Evolutionary conservation across 2,888 invertebrate genomes (phyloP).

Genomic region (Amphipyra berbera): DNA sequence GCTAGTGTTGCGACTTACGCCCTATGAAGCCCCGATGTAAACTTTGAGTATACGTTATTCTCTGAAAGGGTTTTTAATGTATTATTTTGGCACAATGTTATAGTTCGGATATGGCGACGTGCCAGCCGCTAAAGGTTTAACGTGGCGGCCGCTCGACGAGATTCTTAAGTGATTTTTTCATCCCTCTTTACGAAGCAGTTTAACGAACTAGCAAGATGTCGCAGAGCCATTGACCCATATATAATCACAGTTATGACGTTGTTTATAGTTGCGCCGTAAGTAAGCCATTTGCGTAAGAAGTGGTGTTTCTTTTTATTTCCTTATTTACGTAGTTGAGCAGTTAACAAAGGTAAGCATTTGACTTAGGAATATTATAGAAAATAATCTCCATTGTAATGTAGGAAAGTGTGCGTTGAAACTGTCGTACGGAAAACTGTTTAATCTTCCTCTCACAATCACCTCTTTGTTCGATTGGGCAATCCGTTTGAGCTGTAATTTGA

Average conservation of each 20-base stretch:
- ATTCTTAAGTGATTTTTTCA: conserved; percentile 87
- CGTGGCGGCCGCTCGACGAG: conserved; percentile 76
- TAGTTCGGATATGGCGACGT: conserved; percentile 75
- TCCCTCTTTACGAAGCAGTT: conserved; percentile 76
- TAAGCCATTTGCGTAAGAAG: conserved; percentile 71
- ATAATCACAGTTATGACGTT: conserved; percentile 80
- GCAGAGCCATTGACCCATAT: conserved; percentile 82
- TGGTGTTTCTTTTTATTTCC: conserved; percentile 60
- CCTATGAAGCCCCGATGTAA: conserved; percentile 68
- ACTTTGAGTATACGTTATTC: conserved; percentile 78
- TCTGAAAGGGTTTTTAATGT: conserved; percentile 83
- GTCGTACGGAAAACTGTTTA: conserved; percentile 24
- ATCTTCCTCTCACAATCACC: conserved; percentile 38
- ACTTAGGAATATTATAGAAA: not conserved
- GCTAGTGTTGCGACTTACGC: conserved; percentile 67
- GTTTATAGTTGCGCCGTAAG: conserved; percentile 74
- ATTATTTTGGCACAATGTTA: conserved; percentile 86
- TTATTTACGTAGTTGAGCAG: conserved; percentile 56
- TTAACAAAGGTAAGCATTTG: conserved; percentile 56
- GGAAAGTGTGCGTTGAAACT: conserved; percentile 7
- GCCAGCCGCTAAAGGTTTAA: conserved; percentile 86
- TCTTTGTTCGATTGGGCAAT: conserved; percentile 52
- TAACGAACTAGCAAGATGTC: conserved; percentile 86
- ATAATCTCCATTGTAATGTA: not conserved
- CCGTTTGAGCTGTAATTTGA: conserved; percentile 54